Evolutionary conservation across 2,113 vertebrate genomes (phyloP), one percentile per base, ranked within the genome.

Genomic region (Verasper variegatus): DNA sequence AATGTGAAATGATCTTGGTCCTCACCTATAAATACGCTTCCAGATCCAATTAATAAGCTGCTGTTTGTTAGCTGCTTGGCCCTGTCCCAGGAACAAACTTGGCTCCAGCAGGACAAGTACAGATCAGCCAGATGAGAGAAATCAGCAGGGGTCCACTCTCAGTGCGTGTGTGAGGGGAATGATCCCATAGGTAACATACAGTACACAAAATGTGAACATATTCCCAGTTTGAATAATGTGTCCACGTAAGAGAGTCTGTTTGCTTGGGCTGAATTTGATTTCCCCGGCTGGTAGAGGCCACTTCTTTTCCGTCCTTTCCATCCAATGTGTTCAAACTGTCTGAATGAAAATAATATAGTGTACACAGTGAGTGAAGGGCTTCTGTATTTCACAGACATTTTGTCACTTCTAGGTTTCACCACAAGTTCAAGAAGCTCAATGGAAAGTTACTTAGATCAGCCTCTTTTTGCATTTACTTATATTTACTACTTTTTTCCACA

Each of bases 41-140:
- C 78, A 71, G 59, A 85, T 79, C 69, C 76, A 89, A 87, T 91
- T 90, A 89, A 90, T 84, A 90, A 88, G 80, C 81, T 80, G 71
- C 78, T 81, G 84, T 87, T 89, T 80, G 76, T 74, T 60, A 81
- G 72, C 65, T 12, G 24, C 76, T 82, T 81, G 87, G 88, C 79
- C 0, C 26, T 13, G 18, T 61, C 65, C 85, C 81, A 86, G 51
- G 54, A 52, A 81, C 7, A 45, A 78, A 74, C 71, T 66, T 79
- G 77, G 71, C 82, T 42, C 31, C 26, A 40, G 75, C 6, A 35
- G 54, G 61, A 84, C 54, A 67, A 82, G 71, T 67, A 71, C 71
- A 83, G 35, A 77, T 68, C 49, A 55, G 27, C 58, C 47, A 66
- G 55, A 31, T 69, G 47, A 75, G 60, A 64, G 47, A 65, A 72